Conservation (phyloP, 2,797 vertebrate genomes). For the Chloroceryle amazona region DNA sequence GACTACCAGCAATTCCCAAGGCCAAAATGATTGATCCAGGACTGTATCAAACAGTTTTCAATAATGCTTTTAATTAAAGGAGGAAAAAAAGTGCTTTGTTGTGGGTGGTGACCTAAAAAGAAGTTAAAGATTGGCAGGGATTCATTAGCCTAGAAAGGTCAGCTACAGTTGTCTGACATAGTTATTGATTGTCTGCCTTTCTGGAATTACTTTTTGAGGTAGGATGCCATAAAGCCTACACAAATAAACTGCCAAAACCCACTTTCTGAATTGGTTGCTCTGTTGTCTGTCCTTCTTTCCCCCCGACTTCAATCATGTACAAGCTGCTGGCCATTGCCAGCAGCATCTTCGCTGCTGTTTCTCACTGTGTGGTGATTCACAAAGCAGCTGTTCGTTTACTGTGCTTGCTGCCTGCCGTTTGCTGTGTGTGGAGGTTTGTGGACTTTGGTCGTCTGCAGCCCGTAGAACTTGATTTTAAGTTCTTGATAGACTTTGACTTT, state of each 20-base stretch:
- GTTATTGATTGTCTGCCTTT: slow-evolving; percentile 13
- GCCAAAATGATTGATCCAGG: slow-evolving; percentile 11
- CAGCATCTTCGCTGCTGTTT: not conserved
- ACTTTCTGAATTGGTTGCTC: not conserved
- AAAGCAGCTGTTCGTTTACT: not conserved
- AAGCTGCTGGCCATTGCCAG: not conserved
- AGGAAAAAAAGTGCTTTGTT: not conserved
- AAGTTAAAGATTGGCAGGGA: slow-evolving; percentile 18
- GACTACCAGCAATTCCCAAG: not conserved
- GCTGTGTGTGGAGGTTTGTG: accelerated
- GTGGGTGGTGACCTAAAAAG: slow-evolving; percentile 37
- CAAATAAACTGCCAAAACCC: not conserved
- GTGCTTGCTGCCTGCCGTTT: accelerated
- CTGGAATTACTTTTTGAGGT: not conserved
- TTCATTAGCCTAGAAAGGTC: not conserved
- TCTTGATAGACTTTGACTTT: not conserved
- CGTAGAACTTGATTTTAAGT: not conserved
- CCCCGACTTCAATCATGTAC: accelerated
- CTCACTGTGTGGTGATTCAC: accelerated
- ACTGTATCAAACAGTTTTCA: slow-evolving; percentile 1
- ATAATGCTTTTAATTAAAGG: slow-evolving; percentile 49
- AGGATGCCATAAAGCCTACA: not conserved
- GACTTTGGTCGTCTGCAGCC: not conserved
- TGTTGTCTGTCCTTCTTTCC: not conserved
- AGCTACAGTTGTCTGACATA: not conserved